Percentiles rank a stretch among this genome's conserved stretches.
phyloP scores from a whole-genome alignment of 1,140 invertebrate species.

The Drosophila hydei region DNA sequence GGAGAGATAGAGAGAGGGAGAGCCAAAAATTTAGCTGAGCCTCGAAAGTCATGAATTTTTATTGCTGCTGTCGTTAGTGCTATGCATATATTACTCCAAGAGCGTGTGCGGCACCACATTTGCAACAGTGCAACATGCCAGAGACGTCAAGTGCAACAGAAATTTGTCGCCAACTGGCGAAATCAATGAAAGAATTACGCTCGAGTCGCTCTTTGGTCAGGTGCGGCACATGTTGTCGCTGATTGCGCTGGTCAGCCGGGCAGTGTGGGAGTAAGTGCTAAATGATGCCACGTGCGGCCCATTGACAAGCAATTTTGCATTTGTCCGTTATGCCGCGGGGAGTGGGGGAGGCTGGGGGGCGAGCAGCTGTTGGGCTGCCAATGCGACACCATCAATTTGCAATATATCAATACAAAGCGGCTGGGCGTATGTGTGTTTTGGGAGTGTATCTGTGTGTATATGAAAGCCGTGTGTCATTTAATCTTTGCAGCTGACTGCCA shows the following conservation, averaged over 20 bases:
- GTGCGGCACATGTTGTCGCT: conserved; percentile 18
- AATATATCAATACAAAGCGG: conserved; percentile 62
- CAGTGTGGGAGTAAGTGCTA: conserved; percentile 43
- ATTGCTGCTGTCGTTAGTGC: conserved; percentile 78
- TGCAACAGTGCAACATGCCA: conserved; percentile 49
- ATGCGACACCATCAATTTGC: conserved; percentile 76
- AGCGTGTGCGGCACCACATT: background rate
- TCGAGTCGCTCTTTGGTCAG: conserved; percentile 1
- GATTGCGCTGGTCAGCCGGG: conserved; percentile 8
- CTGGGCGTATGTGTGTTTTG: conserved; percentile 9
- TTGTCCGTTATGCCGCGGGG: too few relatives aligned
- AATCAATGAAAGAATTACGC: conserved; percentile 35
- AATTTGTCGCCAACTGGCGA: conserved; percentile 16
- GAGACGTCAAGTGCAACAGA: conserved; percentile 33
- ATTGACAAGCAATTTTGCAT: conserved; percentile 72
- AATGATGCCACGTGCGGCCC: conserved; percentile 70
- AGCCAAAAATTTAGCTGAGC: conserved; percentile 40
- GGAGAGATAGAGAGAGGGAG: background rate
- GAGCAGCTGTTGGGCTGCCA: too few relatives aligned
- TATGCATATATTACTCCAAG: conserved; percentile 73
- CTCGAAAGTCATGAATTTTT: conserved; percentile 75
- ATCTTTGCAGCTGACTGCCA: conserved; percentile 62
- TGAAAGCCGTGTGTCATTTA: conserved; percentile 57
- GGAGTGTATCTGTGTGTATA: background rate
- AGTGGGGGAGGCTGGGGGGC: too few relatives aligned